These are phyloP conservation scores for Zalophus californianus DNA, from an alignment of 2,797 vertebrate species.

Conservation along the genomic window DNA sequence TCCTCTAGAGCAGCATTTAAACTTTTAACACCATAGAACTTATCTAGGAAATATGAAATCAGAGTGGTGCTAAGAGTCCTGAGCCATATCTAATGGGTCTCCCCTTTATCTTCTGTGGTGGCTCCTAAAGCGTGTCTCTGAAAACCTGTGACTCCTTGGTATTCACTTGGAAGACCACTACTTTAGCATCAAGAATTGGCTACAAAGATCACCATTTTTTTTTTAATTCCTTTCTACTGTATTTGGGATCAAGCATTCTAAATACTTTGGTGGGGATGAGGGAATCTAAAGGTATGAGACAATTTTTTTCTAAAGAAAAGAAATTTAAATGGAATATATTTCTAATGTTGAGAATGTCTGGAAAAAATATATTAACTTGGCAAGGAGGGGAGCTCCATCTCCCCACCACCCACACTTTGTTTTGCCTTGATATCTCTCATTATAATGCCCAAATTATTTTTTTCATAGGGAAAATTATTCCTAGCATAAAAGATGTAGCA, in stretches of 20 bases:
- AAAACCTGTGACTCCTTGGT: not conserved
- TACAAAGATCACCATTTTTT: not conserved
- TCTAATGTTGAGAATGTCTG: slow-evolving; percentile 1
- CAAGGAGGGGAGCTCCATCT: not conserved
- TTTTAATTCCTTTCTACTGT: not conserved
- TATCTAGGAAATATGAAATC: not conserved
- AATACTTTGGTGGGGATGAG: no score
- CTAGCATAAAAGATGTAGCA: slow-evolving; percentile 6
- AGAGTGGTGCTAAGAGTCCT: not conserved
- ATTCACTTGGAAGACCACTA: not conserved
- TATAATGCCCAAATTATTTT: not conserved
- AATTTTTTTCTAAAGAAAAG: not conserved
- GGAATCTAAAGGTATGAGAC: not conserved
- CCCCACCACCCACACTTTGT: not conserved
- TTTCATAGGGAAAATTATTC: not conserved
- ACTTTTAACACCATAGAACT: not conserved
- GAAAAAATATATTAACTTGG: not conserved
- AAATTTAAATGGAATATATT: not conserved
- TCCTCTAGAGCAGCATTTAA: not conserved
- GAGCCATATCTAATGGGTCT: not conserved
- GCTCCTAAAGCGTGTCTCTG: not conserved
- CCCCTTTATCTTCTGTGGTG: not conserved
- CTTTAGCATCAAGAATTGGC: not conserved
- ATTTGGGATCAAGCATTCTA: slow-evolving; percentile 1
- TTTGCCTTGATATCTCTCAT: not conserved